Evolutionary conservation across 2,113 vertebrate species (phyloP), one percentile per base, ranked within the genome.

Genomic region (Lathamus discolor): DNA sequence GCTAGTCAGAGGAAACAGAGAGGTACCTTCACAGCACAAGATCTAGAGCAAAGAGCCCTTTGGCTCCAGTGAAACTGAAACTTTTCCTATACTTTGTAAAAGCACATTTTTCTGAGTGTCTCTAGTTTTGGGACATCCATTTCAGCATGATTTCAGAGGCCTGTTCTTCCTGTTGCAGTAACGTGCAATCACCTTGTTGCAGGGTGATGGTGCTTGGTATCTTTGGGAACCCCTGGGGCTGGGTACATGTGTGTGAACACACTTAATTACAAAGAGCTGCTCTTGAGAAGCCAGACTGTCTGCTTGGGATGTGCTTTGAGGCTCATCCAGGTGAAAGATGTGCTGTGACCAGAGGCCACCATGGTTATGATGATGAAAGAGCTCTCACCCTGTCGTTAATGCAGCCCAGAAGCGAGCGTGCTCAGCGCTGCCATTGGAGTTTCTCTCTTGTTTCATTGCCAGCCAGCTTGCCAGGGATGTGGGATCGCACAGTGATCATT

Each of bases 391-490:
- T 20, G 46, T 48, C 19, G 41, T 37, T 73, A 23, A 18, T 17
- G 11, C 29, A 86, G 41, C 13, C 11, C 51, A 63, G 77, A 29
- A 43, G 37, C 0, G 1, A 61, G 44, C 14, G 2, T 2, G 6
- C 78, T 61, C 57, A 90, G 75, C 59, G 63, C 7, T 83, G 81
- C 76, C 52, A 52, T 13, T 7, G 18, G 28, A 19, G 7, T 57
- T 44, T 90, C 49, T 93, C 66, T 96, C 68, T 78, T 37, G 46
- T 92, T 46, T 68, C 55, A 1, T 46, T 91, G 48, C 64, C 97
- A 99, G 99, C 99, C 93, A 99, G 97, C 90, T 98, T 99, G 73
- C 98, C 97, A 14, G 99, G 99, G 54, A 99, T 99, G 99, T 99
- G 99, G 99, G 99, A 99, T 31, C 98, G 99, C 52, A 99, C 99